These are phyloP conservation scores for Crossocerus cetratus DNA, from an alignment of 2,888 invertebrate species.

Conservation along the genomic window DNA sequence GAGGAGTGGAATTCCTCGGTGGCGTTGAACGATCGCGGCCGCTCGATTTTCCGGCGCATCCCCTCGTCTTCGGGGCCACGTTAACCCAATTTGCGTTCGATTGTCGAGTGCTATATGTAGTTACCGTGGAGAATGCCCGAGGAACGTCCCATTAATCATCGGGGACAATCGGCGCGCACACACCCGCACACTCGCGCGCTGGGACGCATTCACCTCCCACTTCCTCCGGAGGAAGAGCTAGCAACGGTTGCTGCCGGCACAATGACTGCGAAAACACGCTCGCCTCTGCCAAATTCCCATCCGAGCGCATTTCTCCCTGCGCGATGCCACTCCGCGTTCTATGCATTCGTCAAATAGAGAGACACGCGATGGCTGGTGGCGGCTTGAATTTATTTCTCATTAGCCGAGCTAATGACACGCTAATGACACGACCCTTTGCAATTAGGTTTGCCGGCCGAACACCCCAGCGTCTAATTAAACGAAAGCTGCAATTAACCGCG, in stretches of 20 bases:
- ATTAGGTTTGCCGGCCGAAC: conserved; percentile 14
- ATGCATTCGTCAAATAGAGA: neutral
- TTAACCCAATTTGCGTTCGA: conserved; percentile 60
- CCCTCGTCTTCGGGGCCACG: conserved; percentile 57
- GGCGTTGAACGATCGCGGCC: conserved; percentile 35
- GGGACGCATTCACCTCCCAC: conserved; percentile 51
- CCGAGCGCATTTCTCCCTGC: too few species aligned
- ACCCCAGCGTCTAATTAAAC: conserved; percentile 32
- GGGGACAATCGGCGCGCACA: conserved; percentile 57
- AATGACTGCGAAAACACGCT: too few species aligned
- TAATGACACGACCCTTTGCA: conserved; percentile 39
- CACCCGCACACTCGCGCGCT: too few species aligned
- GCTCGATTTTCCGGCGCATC: conserved; percentile 44
- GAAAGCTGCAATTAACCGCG: conserved; percentile 27
- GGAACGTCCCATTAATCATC: conserved; percentile 61
- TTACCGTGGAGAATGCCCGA: conserved; percentile 48
- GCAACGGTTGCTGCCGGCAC: too few species aligned
- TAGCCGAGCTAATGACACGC: conserved; percentile 27
- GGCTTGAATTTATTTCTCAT: conserved; percentile 46
- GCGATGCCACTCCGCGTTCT: too few species aligned
- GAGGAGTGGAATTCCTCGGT: conserved; percentile 7
- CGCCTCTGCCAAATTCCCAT: too few species aligned
- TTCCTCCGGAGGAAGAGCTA: conserved; percentile 11
- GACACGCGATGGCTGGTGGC: neutral
- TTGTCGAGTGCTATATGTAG: conserved; percentile 51